Evolutionary conservation across 1,140 invertebrate genomes (phyloP).

Genomic region (Orchestia grillus): DNA sequence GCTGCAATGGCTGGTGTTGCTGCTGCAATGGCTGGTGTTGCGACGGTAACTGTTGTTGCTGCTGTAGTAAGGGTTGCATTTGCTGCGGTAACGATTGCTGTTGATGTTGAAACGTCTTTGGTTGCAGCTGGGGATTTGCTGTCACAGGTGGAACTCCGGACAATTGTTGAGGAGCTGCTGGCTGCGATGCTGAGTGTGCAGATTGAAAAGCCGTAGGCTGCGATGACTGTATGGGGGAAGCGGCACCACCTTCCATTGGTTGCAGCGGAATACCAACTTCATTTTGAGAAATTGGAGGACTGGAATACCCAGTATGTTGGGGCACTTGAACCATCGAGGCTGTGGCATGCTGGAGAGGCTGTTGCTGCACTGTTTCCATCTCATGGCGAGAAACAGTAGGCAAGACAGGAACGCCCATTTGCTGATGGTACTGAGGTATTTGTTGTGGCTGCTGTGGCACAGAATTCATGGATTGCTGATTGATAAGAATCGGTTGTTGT

Average conservation of each 20-base stretch:
- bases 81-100: not conserved
- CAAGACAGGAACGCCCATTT: conserved; percentile 1
- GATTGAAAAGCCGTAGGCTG: not conserved
- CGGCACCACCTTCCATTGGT: not conserved
- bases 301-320: not conserved
- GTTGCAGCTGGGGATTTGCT: not conserved
- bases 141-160: not conserved
- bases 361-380: not conserved
- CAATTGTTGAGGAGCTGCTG: not conserved
- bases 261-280: conserved; percentile 28
- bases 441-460: not conserved
- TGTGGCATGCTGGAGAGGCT: not conserved
- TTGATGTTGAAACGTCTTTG: not conserved
- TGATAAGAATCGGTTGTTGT: not conserved
- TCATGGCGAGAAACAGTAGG: not conserved
- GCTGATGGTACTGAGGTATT: conserved; percentile 18
- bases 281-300: not conserved
- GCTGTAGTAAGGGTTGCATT: not conserved
- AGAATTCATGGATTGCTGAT: not conserved
- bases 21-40: not conserved
- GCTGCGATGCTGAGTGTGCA: not conserved
- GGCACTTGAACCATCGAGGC: not conserved
- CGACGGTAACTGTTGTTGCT: not conserved
- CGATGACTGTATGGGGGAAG: not conserved
- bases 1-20: not conserved